Evolutionary conservation across 2,888 invertebrate genomes (phyloP), one percentile per base, ranked within the genome.

Genomic region (Zeuzera pyrina): DNA sequence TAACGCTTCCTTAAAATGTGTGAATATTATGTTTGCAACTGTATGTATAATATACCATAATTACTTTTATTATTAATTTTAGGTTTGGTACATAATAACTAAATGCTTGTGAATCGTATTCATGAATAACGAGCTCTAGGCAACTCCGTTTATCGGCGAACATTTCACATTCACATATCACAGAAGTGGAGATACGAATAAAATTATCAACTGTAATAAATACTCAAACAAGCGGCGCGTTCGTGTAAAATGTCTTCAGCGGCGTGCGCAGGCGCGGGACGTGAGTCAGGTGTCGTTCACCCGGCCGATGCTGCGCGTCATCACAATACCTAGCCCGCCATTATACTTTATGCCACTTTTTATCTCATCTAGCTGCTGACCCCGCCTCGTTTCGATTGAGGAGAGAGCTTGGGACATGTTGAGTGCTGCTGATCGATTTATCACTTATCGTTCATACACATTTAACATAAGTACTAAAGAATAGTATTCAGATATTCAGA

Each of bases 201-300:
- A 11, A 11, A 1, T 25, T 31, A 31, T 25, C 16, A 15, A 25
- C 24, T 25, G 31, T 15, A 31, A 31, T 25, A 25, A 31, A 14
- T 15, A 30, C 11, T 16, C 5, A 6, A 13, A 27, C 27, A 27
- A 27, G 27, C n/a, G 14, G 26, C 12, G 26, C 6, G 15, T 22
- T 53, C 50, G 49, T 57, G 52, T 55, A 64, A 60, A 27, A 27
- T 27, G 27, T 27, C 57, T 70, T 65, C 60, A 59, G 62, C 49
- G 51, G 42, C 44, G 49, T 47, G 41, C 31, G 52, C 47, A 45
- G 39, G 43, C 51, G 47, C 62, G 60, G 62, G 58, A 57, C 62
- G 63, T 77, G 78, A 79, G 68, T 78, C 78, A 77, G 73, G 67
- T 68, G 79, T 77, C 77, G 53, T 74, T 76, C 44, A 72, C 76